These are phyloP conservation scores for Lutjanus argentimaculatus DNA, from an alignment of 2,797 vertebrate species.

Conservation along the genomic window DNA sequence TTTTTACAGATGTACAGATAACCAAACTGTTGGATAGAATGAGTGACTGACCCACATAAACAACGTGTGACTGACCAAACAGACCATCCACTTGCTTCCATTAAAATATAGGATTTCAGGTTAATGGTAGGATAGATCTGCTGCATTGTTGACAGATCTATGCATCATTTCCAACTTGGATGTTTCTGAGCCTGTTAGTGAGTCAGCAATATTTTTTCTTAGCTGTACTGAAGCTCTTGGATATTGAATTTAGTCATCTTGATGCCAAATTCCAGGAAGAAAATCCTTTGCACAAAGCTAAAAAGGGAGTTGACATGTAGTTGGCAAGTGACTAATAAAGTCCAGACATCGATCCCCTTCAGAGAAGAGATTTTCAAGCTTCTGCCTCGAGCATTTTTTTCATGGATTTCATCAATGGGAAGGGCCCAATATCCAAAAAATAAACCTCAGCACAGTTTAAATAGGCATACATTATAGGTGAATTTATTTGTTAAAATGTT, in stretches of 20 bases:
- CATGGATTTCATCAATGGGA: neutral
- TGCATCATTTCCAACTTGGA: slow-evolving; percentile 39
- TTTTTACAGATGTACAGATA: slow-evolving; percentile 48
- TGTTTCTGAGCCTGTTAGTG: slow-evolving; percentile 15
- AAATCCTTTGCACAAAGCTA: slow-evolving; percentile 9
- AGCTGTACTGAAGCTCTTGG: slow-evolving; percentile 16
- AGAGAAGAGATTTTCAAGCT: slow-evolving; percentile 6
- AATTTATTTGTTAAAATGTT: neutral
- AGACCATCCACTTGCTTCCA: slow-evolving; percentile 17
- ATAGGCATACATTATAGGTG: neutral
- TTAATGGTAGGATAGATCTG: slow-evolving; percentile 25
- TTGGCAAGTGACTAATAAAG: slow-evolving; percentile 23
- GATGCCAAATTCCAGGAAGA: slow-evolving; percentile 26
- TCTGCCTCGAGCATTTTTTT: neutral
- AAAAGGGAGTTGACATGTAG: slow-evolving; percentile 15
- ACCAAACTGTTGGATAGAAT: slow-evolving; percentile 18
- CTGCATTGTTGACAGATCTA: slow-evolving; percentile 20
- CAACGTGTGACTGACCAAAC: slow-evolving; percentile 39
- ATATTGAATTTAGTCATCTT: slow-evolving; percentile 4
- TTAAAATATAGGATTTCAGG: slow-evolving; percentile 59
- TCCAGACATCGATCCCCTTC: neutral
- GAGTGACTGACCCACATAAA: slow-evolving; percentile 43
- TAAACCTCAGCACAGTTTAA: too few relatives aligned
- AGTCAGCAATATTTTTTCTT: slow-evolving; percentile 24
- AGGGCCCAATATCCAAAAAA: neutral